phyloP scores from a whole-genome alignment of 2,113 vertebrate genomes.

The Plecotus auritus region DNA sequence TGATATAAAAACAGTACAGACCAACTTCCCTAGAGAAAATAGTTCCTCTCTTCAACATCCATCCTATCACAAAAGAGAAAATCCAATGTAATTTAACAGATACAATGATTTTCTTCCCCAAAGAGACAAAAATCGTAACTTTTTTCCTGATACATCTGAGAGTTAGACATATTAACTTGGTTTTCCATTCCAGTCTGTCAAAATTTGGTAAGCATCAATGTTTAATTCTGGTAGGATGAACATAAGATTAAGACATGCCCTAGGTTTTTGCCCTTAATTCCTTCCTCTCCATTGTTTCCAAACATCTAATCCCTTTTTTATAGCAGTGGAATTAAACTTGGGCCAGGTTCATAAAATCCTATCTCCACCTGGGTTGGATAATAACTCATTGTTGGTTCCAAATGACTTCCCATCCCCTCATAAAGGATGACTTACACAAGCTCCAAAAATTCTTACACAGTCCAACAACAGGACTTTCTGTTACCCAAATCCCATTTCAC shows the following conservation, averaged over 20 bases:
- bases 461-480: no score
- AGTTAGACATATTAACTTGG: neutral
- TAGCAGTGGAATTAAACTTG: neutral
- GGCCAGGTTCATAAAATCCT: neutral
- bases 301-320: neutral
- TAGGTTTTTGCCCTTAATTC: neutral
- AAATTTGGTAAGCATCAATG: neutral
- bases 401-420: neutral
- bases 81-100: neutral
- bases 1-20: neutral
- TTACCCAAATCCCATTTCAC: neutral
- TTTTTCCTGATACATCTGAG: neutral
- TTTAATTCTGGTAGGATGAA: neutral
- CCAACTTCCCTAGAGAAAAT: neutral
- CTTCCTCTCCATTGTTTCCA: neutral
- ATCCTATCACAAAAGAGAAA: neutral
- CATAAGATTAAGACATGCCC: neutral
- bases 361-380: neutral
- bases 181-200: neutral
- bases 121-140: neutral
- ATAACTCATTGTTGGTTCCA: neutral
- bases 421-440: neutral
- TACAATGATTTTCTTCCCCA: neutral
- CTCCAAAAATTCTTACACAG: neutral
- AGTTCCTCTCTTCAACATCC: neutral